Evolutionary conservation across 2,113 vertebrate genomes (phyloP).

Genomic region (Festucalex cinctus): DNA sequence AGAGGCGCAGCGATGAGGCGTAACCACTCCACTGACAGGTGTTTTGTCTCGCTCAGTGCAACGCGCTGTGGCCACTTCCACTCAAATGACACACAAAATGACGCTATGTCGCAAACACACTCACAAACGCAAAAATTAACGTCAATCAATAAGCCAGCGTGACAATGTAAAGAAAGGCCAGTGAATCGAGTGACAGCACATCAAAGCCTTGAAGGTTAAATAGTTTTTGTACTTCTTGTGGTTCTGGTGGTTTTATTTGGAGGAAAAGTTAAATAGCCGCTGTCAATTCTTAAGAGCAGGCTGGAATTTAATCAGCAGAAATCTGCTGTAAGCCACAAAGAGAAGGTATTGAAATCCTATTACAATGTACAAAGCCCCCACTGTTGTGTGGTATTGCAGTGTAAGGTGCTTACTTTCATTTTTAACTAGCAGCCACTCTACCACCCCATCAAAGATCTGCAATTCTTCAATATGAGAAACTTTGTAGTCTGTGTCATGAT

Average conservation of each 20-base stretch:
- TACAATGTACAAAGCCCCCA: constrained; percentile 65
- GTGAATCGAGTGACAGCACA: constrained; percentile 8
- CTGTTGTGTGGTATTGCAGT: constrained; percentile 56
- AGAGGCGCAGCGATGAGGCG: constrained; percentile 49
- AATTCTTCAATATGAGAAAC: neutral
- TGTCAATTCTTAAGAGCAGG: constrained; percentile 46
- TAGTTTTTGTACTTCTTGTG: constrained; percentile 15
- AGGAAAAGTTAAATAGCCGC: constrained; percentile 22
- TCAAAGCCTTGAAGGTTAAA: constrained; percentile 27
- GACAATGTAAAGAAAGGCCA: constrained; percentile 15
- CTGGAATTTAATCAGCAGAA: constrained; percentile 65
- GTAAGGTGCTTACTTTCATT: constrained; percentile 30
- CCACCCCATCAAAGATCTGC: constrained; percentile 12
- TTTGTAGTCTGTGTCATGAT: neutral
- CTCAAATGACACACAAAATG: constrained; percentile 43
- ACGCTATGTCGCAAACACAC: constrained; percentile 32
- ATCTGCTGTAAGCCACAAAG: constrained; percentile 55
- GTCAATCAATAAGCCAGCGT: constrained; percentile 32
- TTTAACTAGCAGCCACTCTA: constrained; percentile 28
- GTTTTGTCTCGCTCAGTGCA: constrained; percentile 60
- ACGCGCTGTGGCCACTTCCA: constrained; percentile 43
- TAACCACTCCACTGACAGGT: constrained; percentile 59
- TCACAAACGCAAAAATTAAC: neutral
- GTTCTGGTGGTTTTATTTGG: constrained; percentile 35
- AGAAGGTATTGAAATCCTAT: constrained; percentile 71